These are phyloP conservation scores for Lumbricus terrestris DNA, from an alignment of 2,888 invertebrate species.

Conservation along the genomic window DNA sequence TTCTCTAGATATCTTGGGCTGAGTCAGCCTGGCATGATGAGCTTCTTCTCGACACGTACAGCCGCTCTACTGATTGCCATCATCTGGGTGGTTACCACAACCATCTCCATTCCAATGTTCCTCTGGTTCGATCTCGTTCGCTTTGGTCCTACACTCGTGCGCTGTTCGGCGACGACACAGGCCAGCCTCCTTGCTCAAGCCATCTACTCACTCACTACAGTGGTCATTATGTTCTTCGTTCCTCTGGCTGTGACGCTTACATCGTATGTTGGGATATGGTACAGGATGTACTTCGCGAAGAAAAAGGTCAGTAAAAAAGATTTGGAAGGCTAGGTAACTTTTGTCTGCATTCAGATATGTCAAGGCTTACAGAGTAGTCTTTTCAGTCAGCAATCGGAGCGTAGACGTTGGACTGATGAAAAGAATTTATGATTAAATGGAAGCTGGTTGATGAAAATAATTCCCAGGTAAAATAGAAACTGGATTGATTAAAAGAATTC, in stretches of 20 bases:
- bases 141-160: background rate
- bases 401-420: too few relatives aligned
- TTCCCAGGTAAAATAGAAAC: too few relatives aligned
- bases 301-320: background rate
- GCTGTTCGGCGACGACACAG: background rate
- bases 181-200: background rate
- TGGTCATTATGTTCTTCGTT: background rate
- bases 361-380: too few relatives aligned
- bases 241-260: background rate
- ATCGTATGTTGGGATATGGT: background rate
- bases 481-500: too few relatives aligned
- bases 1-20: conserved; percentile 7
- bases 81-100: background rate
- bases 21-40: background rate
- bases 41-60: background rate
- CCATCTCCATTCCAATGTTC: background rate
- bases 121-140: background rate
- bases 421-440: too few relatives aligned
- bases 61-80: conserved; percentile 5
- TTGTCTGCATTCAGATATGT: too few relatives aligned
- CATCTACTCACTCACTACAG: background rate
- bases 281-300: background rate
- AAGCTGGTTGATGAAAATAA: too few relatives aligned
- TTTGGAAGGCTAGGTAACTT: too few relatives aligned
- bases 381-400: too few relatives aligned